Conservation (phyloP, 2,113 vertebrate genomes). For the Eurypyga helias region DNA sequence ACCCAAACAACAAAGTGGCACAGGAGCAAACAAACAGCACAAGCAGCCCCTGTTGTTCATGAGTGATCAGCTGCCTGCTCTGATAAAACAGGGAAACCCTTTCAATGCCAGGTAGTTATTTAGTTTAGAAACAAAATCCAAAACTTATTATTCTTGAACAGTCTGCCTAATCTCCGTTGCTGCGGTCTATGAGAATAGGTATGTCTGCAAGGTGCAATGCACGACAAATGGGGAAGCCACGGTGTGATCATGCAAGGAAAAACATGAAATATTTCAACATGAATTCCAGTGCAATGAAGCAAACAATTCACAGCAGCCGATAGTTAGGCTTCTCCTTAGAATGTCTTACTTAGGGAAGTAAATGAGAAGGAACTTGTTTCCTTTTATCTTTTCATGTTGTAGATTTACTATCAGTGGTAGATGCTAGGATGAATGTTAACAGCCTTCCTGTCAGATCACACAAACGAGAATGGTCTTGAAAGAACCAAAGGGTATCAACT, state of each 20-base stretch:
- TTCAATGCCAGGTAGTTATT: background rate
- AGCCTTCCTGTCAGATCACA: background rate
- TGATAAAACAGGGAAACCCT: background rate
- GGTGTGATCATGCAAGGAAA: background rate
- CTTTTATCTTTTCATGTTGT: background rate
- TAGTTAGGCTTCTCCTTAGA: background rate
- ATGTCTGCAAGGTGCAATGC: background rate
- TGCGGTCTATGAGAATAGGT: background rate
- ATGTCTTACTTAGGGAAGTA: background rate
- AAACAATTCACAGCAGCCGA: background rate
- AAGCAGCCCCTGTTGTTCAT: background rate
- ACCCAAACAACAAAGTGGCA: background rate
- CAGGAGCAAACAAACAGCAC: background rate
- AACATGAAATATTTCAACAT: background rate
- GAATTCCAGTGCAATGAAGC: background rate
- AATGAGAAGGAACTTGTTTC: background rate
- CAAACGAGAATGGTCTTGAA: background rate
- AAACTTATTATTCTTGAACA: background rate
- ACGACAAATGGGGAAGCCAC: background rate
- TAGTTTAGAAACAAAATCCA: background rate
- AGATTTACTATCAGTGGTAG: background rate
- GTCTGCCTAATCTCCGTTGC: background rate
- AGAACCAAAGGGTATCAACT: background rate
- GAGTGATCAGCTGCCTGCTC: background rate
- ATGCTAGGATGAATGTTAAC: background rate